A percentile compares a stretch with the other conserved stretches of the same genome.
Evolutionary conservation across 2,113 vertebrate species (phyloP).

Genomic region (Corythoichthys haematopterus): DNA sequence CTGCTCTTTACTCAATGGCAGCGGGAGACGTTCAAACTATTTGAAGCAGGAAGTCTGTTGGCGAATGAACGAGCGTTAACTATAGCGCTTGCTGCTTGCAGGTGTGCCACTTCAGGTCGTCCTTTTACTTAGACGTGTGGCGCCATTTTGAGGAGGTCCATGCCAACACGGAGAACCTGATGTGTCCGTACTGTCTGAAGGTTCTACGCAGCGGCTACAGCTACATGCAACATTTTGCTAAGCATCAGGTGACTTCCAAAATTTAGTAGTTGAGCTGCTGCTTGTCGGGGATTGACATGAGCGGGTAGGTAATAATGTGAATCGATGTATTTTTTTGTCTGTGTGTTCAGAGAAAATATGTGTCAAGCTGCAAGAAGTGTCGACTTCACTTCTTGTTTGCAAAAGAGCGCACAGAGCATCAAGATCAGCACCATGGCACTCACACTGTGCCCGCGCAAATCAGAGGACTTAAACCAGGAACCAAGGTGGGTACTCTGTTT

Average conservation of each 20-base stretch:
- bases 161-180: constrained; percentile 76
- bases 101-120: constrained; percentile 91
- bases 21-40: too few relatives aligned
- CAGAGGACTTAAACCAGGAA: constrained; percentile 84
- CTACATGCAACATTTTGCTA: constrained; percentile 86
- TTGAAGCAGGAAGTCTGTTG: too few relatives aligned
- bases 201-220: constrained; percentile 79
- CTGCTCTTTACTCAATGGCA: too few relatives aligned
- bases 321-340: neutral
- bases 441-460: constrained; percentile 85
- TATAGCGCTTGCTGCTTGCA: constrained; percentile 30
- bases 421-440: constrained; percentile 79
- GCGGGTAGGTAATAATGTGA: neutral
- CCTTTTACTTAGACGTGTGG: constrained; percentile 83
- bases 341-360: constrained; percentile 77
- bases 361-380: constrained; percentile 83
- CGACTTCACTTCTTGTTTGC: constrained; percentile 87
- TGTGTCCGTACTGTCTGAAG: constrained; percentile 88
- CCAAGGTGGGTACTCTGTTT: constrained; percentile 69
- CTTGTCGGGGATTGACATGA: neutral
- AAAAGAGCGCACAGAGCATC: constrained; percentile 83
- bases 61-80: too few relatives aligned
- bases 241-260: constrained; percentile 80
- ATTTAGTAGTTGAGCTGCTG: neutral
- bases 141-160: constrained; percentile 82